phyloP scores from a whole-genome alignment of 2,888 invertebrate species.

The Morpho deidamia region DNA sequence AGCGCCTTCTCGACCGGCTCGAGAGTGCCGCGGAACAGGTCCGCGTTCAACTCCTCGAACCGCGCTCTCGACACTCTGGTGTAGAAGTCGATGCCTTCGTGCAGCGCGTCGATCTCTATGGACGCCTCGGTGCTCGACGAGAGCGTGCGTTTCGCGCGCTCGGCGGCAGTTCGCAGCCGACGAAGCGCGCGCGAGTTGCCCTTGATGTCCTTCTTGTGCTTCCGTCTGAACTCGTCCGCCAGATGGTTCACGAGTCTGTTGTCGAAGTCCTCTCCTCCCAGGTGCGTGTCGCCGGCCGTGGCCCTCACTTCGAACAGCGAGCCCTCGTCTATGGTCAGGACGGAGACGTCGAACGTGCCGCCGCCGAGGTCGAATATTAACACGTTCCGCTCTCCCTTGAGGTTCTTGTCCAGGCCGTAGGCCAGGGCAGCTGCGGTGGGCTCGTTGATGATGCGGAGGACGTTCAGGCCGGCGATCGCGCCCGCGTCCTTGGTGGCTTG shows the following conservation, averaged over 20 bases:
- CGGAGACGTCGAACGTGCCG: constrained; percentile 89
- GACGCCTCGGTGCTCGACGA: constrained; percentile 80
- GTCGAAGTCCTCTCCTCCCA: too few relatives aligned
- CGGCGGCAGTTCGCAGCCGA: constrained; percentile 85
- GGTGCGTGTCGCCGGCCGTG: too few relatives aligned
- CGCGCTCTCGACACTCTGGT: constrained; percentile 84
- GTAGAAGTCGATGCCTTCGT: constrained; percentile 84
- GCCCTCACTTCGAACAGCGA: too few relatives aligned
- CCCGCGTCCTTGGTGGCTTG: too few relatives aligned
- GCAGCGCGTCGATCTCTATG: constrained; percentile 42
- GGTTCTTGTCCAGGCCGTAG: constrained; percentile 78
- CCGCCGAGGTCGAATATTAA: constrained; percentile 39
- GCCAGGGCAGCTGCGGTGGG: constrained; percentile 85
- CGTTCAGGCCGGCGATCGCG: constrained; percentile 34
- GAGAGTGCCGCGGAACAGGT: constrained; percentile 48
- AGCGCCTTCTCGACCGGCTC: constrained; percentile 88
- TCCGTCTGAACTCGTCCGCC: constrained; percentile 84
- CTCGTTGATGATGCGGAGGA: background rate
- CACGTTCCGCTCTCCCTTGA: constrained; percentile 71
- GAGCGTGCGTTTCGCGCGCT: constrained; percentile 38
- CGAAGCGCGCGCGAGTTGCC: constrained; percentile 82
- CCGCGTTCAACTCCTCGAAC: constrained; percentile 86
- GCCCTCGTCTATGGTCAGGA: constrained; percentile 36
- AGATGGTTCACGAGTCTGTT: constrained; percentile 61
- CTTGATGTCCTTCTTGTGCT: constrained; percentile 83